Base-by-base conservation (phyloP, 2,113 vertebrate genomes). In the Nematolebias whitei region DNA sequence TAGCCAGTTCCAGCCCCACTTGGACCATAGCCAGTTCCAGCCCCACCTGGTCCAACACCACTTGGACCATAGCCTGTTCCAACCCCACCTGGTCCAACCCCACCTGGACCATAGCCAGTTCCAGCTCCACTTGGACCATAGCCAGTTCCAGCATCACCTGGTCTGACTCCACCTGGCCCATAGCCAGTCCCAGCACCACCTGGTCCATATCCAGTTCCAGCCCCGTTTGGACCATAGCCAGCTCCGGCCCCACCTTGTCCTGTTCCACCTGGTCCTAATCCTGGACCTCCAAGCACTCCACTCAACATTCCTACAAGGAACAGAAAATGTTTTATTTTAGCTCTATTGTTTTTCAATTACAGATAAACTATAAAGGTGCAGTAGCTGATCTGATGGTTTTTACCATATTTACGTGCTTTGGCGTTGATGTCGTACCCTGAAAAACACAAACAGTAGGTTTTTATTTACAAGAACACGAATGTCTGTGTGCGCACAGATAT, bases 391-490 rank as follows among this genome's bases (percentile, higher is more conserved):
- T 5, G 14, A 48, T n/a, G 18, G 2, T 67, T 58, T 71, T 79
- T 78, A 90, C 88, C 88, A 74, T 90, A 90, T 90, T 90, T 90
- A 53, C 83, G 88, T 57, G 88, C 86, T 80, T 90, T 90, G 24
- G 88, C 88, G 38, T 16, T 79, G 48, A 79, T 73, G 50, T 90
- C 86, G 68, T 87, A 87, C 2, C 79, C 88, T 88, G 61, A 69
- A 86, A 85, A 41, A 59, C 1, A 75, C 50, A 65, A 14, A 52
- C n/a, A 48, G 0, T 49, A 14, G 45, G 32, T 32, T 49, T n/a
- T n/a, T 1, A 11, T 32, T 45, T 48, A 18, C 22, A 57, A 9
- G 19, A 39, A 12, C 47, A 43, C 0, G 2, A 49, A 26, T 43
- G 39, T 22, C 1, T 29, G n/a, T 59, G 49, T 15, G 35, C 16